Evolutionary conservation across 2,113 vertebrate species (phyloP), one percentile per base, ranked within the genome.

Genomic region (Struthidea cinerea): DNA sequence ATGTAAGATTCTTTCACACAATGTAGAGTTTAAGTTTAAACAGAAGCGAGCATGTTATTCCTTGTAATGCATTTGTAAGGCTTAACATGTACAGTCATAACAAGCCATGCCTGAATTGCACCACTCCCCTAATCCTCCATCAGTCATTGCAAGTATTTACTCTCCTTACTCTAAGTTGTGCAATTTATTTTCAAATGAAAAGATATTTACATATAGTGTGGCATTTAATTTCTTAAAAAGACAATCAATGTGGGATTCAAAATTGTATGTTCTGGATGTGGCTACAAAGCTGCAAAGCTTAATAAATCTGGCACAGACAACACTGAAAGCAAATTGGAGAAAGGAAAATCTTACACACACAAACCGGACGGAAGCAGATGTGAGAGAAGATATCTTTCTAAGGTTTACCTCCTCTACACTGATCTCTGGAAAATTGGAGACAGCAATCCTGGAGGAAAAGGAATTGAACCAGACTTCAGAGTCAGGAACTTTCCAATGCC

Each of bases 211-310:
- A 65, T 52, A 17, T 21, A 76, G 20, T 1, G 2, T 73, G 52
- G 22, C 27, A 81, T 91, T 96, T 86, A 2, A 90, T 84, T 95
- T 96, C 64, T 89, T 86, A 90, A 95, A 63, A 18, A 80, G 70
- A 67, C 49, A 91, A 61, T 73, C 68, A 91, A 3, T 39, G 30
- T 46, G 35, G 30, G 44, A 68, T 71, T 94, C 68, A n/a, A 87
- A 88, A 53, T n/a, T 73, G 30, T 47, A 7, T 85, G 61, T 71
- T 71, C 57, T 81, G 33, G 33, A 49, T 88, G 49, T 37, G 39
- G 52, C 76, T 91, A 79, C 39, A 95, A 86, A 96, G 35, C 37
- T 94, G 23, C n/a, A 86, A 80, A 95, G 7, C 13, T 79, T 84
- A 81, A 73, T 84, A 75, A 91, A 79, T 61, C 35, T 37, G 30